Base-by-base conservation (phyloP, 1,140 invertebrate species). In the Nomia melanderi region DNA sequence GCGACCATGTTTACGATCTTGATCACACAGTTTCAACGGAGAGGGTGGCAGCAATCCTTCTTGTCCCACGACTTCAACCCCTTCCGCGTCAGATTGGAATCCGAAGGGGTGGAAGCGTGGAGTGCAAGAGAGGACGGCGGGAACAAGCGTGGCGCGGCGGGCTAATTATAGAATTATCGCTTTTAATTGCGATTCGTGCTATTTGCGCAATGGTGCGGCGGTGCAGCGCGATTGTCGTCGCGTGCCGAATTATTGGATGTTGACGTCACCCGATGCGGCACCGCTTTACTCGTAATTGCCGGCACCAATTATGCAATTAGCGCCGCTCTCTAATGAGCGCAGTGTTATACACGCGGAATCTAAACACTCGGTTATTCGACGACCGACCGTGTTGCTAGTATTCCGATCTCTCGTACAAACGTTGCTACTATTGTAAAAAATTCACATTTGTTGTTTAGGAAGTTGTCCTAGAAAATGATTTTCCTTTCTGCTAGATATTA, bases 231-330 rank as follows among this genome's bases (percentile, higher is more conserved):
- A 85, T 86, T 87, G 81, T 86, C 86, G 86, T 89, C 88, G 89
- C 87, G 87, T 90, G 89, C 86, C 88, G 66, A 89, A 90, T 90
- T 89, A 90, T 90, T 90, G 81, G 71, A 84, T 81, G 87, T 77
- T 90, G 88, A 90, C 88, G 88, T 90, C 86, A 90, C 70, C 54
- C 74, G 59, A 79, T 60, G 79, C 57, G 67, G 70, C 76, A 67
- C 33, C 86, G 85, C 85, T 84, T 86, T 80, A 75, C 76, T 82
- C 83, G 73, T 79, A 71, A 82, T 76, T 78, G 81, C 77, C 82
- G 78, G 63, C 82, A 77, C 69, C 88, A 89, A 89, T 90, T 89
- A 88, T 85, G 69, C 86, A 88, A 90, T 90, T 89, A 89, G 60
- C 78, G 60, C 54, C 79, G 79, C 81, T 79, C 82, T 74, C 79